phyloP scores from a whole-genome alignment of 2,888 invertebrate species.

The Tolmerus cingulatus region DNA sequence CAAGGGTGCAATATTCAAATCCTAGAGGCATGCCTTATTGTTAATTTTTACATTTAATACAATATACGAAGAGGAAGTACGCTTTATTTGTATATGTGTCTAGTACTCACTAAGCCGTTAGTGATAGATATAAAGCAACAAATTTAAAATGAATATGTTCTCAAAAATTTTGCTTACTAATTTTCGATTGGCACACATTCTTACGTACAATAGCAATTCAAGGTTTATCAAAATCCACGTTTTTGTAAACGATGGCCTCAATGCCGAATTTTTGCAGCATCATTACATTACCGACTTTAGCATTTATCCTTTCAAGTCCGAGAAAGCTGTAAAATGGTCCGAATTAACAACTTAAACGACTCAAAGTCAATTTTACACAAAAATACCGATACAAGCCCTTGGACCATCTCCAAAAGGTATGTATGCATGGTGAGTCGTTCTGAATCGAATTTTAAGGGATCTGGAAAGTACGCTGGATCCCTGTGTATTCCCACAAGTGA shows the following conservation, averaged over 20 bases:
- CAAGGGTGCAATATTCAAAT: too few species aligned
- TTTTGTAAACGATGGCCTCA: slow-evolving; percentile 51
- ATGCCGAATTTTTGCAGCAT: slow-evolving; percentile 56
- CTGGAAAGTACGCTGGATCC: slow-evolving; percentile 61
- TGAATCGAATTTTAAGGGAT: slow-evolving; percentile 63
- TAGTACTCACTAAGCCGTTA: too few species aligned
- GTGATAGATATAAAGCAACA: too few species aligned
- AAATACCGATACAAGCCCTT: slow-evolving; percentile 60
- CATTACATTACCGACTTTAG: slow-evolving; percentile 57
- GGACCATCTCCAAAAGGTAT: slow-evolving; percentile 62
- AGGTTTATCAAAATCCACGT: slow-evolving; percentile 57
- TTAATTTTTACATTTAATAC: too few species aligned
- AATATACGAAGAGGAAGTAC: too few species aligned
- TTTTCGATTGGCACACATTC: slow-evolving; percentile 55
- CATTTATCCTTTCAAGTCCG: slow-evolving; percentile 58
- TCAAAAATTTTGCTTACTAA: slow-evolving; percentile 51
- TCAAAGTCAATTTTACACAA: background rate
- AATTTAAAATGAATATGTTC: background rate
- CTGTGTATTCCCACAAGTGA: slow-evolving; percentile 62
- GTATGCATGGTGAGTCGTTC: slow-evolving; percentile 60
- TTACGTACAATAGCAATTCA: slow-evolving; percentile 56
- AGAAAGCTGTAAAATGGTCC: slow-evolving; percentile 53
- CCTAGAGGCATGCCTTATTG: too few species aligned
- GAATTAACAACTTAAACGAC: background rate
- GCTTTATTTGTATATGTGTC: too few species aligned